A percentile compares a stretch with the other conserved stretches of the same genome.
Conservation (phyloP, 92 coral and sea anemone genomes). For the Actinostola sp. region DNA sequence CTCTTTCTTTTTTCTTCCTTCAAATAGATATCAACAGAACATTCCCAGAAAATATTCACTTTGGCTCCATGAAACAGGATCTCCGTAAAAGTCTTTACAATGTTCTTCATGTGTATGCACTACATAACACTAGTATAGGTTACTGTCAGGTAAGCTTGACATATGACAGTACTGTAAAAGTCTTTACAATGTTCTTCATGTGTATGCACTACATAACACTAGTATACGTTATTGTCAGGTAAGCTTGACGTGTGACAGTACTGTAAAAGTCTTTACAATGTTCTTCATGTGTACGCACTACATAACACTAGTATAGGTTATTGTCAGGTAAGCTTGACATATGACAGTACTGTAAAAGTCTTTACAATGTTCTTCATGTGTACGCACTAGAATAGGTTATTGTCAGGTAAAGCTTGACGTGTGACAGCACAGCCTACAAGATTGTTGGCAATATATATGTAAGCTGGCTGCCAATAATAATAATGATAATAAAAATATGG, state of each 20-base stretch:
- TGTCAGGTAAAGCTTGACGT: constrained; percentile 1
- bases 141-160: constrained; percentile 84
- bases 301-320: constrained; percentile 91
- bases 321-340: constrained; percentile 2
- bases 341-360: constrained; percentile 58
- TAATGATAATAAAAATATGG: too few species aligned
- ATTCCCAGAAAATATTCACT: constrained; percentile 92
- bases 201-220: constrained; percentile 91
- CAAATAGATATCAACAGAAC: constrained; percentile 85
- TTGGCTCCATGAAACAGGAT: constrained; percentile 60
- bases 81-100: constrained; percentile 67
- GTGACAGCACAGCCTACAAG: too few species aligned
- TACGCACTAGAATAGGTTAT: constrained; percentile 89
- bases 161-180: too few species aligned
- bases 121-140: constrained; percentile 88
- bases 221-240: constrained; percentile 68
- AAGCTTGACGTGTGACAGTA: too few species aligned
- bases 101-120: constrained; percentile 91
- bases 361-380: constrained; percentile 85
- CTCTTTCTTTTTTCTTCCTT: background rate
- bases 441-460: too few species aligned
- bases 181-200: constrained; percentile 83
- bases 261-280: constrained; percentile 72
- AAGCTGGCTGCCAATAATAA: too few species aligned
- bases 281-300: constrained; percentile 87